Evolutionary conservation across 1,140 invertebrate genomes (phyloP).

Genomic region (Coboldia fuscipes): DNA sequence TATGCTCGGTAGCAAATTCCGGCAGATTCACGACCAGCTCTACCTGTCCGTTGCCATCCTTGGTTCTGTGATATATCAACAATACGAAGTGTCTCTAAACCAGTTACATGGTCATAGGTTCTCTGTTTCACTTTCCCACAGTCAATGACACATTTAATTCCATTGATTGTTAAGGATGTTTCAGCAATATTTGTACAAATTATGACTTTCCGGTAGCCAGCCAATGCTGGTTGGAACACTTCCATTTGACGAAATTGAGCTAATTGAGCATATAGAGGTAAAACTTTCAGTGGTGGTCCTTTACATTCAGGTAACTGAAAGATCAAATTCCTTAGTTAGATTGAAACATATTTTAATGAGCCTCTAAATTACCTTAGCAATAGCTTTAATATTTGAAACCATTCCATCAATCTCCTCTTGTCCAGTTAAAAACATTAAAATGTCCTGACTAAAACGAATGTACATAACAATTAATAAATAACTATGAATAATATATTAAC

Average conservation of each 20-base stretch:
- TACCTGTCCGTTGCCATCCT: constrained; percentile 74
- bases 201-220: constrained; percentile 66
- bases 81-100: constrained; percentile 67
- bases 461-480: background rate
- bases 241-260: constrained; percentile 53
- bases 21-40: constrained; percentile 67
- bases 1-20: constrained; percentile 73
- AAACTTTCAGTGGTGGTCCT: constrained; percentile 36
- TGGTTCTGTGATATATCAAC: constrained; percentile 75
- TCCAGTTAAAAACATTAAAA: constrained; percentile 94
- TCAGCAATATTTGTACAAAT: constrained; percentile 97
- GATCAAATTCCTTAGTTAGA: background rate
- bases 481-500: background rate
- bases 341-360: background rate
- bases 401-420: constrained; percentile 95
- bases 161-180: constrained; percentile 88
- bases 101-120: constrained; percentile 58
- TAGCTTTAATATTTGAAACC: constrained; percentile 47
- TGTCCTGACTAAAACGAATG: constrained; percentile 44
- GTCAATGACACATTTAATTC: constrained; percentile 88
- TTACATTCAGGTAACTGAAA: no score
- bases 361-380: constrained; percentile 34
- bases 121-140: constrained; percentile 77
- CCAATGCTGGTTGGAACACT: constrained; percentile 44
- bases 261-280: constrained; percentile 65